A percentile compares a stretch with the other conserved stretches of the same genome.
These are phyloP conservation scores for Edolisoma coerulescens DNA, from an alignment of 2,113 vertebrate species.

Conservation along the genomic window DNA sequence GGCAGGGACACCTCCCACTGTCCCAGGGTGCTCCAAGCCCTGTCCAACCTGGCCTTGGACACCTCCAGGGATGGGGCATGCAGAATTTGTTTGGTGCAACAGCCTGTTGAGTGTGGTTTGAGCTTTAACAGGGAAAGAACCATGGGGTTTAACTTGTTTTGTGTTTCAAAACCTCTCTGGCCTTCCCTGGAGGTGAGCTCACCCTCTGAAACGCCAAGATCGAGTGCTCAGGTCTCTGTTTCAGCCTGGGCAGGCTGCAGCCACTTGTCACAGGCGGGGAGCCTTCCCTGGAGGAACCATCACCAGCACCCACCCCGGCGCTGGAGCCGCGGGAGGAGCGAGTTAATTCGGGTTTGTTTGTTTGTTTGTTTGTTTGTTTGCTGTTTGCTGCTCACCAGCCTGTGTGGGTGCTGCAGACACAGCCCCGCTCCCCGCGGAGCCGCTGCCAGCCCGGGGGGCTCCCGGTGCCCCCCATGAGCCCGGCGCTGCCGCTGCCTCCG, in stretches of 20 bases:
- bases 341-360: not conserved
- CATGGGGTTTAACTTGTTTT: not conserved
- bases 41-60: not conserved
- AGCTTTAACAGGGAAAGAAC: not conserved
- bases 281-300: not conserved
- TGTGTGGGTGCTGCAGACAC: not conserved
- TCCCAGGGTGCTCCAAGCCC: not conserved
- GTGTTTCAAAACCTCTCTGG: not conserved
- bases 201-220: fast-evolving
- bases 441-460: not conserved
- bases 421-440: not conserved
- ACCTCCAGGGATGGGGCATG: not conserved
- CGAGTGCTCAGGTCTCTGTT: not conserved
- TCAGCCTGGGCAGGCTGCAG: not conserved
- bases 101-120: not conserved
- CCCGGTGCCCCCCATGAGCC: not conserved
- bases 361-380: not conserved
- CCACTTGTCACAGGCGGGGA: not conserved
- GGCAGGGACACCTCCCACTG: not conserved
- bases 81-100: not conserved
- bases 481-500: not conserved
- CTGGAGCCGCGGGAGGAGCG: not conserved
- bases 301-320: not conserved
- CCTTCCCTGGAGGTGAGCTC: not conserved
- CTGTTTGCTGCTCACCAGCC: not conserved